Evolutionary conservation across 2,113 vertebrate species (phyloP).

Genomic region (Phoxinus phoxinus): DNA sequence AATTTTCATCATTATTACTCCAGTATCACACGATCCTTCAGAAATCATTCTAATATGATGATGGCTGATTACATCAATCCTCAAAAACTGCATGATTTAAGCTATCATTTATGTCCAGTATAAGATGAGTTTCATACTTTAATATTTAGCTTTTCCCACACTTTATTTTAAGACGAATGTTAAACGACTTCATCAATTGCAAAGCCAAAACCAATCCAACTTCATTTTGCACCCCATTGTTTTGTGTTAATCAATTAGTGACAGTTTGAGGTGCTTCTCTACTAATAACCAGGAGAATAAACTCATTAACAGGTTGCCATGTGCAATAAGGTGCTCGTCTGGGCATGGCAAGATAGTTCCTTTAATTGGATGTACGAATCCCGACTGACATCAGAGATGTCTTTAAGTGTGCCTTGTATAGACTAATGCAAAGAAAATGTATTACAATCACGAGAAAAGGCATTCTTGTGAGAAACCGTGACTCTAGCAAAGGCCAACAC

Average conservation of each 20-base stretch:
- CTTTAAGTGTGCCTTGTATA: neutral
- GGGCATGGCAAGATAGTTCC: neutral
- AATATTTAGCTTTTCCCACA: neutral
- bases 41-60: neutral
- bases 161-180: neutral
- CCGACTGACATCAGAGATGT: neutral
- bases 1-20: neutral
- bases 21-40: neutral
- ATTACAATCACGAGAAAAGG: neutral
- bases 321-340: neutral
- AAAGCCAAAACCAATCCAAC: constrained; percentile 20
- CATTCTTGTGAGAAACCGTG: neutral
- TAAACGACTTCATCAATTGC: neutral
- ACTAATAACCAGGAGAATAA: constrained; percentile 33
- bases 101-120: neutral
- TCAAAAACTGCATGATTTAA: neutral
- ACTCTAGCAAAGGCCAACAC: neutral
- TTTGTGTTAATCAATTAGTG: constrained; percentile 49
- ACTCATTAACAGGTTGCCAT: constrained; percentile 22
- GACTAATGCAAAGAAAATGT: neutral
- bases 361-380: neutral
- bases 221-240: constrained; percentile 28
- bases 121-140: neutral
- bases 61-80: too few species aligned
- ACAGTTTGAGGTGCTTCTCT: constrained; percentile 23